A percentile compares a stretch with the other conserved stretches of the same genome.
These are phyloP conservation scores for Strigamia transsilvanica DNA, from an alignment of 2,888 invertebrate genomes.

Conservation along the genomic window DNA sequence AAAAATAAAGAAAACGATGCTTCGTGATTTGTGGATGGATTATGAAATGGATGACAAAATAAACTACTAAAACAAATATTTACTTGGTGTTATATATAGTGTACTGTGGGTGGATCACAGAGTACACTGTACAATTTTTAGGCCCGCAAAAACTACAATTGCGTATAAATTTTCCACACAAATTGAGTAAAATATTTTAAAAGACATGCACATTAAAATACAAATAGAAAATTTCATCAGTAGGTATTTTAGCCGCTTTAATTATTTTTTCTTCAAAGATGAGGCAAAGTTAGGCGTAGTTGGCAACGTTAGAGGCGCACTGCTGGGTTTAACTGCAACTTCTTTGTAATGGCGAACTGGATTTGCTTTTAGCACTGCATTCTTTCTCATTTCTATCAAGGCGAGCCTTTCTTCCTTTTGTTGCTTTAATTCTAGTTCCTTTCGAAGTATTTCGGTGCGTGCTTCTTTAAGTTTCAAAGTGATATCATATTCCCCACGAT, in stretches of 20 bases:
- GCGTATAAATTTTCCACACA: too few relatives aligned
- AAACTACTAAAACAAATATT: background rate
- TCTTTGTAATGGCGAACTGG: background rate
- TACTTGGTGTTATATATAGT: background rate
- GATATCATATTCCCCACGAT: background rate
- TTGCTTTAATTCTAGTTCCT: background rate
- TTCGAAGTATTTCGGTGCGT: background rate
- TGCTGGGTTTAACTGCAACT: background rate
- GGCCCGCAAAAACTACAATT: too few relatives aligned
- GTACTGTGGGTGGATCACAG: too few relatives aligned
- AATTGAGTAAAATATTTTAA: too few relatives aligned
- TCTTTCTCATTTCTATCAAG: background rate
- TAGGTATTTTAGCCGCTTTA: background rate
- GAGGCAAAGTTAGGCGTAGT: background rate
- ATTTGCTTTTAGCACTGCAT: conserved; percentile 14
- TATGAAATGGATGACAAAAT: background rate
- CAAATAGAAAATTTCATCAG: too few relatives aligned
- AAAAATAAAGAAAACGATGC: background rate
- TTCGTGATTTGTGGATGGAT: background rate
- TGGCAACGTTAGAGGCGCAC: background rate
- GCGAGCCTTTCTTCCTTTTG: background rate
- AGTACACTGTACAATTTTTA: too few relatives aligned
- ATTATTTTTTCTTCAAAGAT: background rate
- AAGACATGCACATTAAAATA: too few relatives aligned
- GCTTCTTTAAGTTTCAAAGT: background rate